Base-by-base conservation (phyloP, 2,888 invertebrate genomes). In the Hipparchia semele region DNA sequence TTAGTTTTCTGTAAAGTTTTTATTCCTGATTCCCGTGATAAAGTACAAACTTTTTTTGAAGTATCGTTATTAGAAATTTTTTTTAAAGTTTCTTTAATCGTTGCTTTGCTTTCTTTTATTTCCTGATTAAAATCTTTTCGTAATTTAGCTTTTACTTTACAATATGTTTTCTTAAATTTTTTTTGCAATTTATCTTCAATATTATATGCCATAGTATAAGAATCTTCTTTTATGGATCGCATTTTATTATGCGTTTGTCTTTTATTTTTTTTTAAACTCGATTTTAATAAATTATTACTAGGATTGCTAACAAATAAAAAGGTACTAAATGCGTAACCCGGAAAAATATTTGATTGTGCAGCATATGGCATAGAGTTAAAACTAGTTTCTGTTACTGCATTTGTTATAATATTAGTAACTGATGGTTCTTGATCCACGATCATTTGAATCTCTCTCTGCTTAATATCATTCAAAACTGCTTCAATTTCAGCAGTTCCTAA, bases 401-500 rank as follows among this genome's bases (percentile, higher is more conserved):
- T 87, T 6, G 81, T 79, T 64, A 87, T 82, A 6, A 88, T 74
- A 45, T 82, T 82, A 4, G 80, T 77, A 0, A 86, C 53, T 6
- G 78, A 73, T n/a, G 85, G 84, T 45, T 72, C 82, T 66, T 86
- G 83, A 70, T 81, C 81, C 8, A 80, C 70, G 10, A 86, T 77
- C 75, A 81, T 84, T 72, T 84, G 74, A 45, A 86, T 76, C 2
- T 86, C 84, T 77, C 82, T 86, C 13, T 79, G 73, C 81, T 90
- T 90, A 12, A 89, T 85, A 73, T 85, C 81, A 72, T 86, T 83
- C 0, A 91, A 80, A 60, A 90, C 71, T 23, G 74, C 77, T 80
- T 91, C 90, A 65, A 91, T 83, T 73, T 86, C 81, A 2, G 83
- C 84, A 8, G 87, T 87, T 0, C 81, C 83, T 10, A 68, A 53